A percentile compares a stretch with the other conserved stretches of the same genome.
Evolutionary conservation across 2,797 vertebrate genomes (phyloP).

Genomic region (Microhierax caerulescens): DNA sequence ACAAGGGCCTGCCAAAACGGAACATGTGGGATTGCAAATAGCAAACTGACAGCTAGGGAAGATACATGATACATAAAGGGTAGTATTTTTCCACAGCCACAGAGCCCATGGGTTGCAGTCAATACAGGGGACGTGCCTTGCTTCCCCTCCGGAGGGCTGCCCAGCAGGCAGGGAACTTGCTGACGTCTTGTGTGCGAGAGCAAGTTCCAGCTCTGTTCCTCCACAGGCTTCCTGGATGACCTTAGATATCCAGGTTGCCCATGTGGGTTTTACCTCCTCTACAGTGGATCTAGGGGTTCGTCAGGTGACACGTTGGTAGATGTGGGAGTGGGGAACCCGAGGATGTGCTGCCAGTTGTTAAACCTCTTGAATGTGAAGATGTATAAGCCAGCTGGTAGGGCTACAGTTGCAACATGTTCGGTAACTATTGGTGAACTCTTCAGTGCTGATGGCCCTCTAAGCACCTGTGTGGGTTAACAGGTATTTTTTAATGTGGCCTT

Average conservation of each 20-base stretch:
- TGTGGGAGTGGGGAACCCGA: background rate
- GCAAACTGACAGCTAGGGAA: background rate
- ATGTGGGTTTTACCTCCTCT: background rate
- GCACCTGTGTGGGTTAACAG: background rate
- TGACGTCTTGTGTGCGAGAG: background rate
- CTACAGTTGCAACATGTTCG: accelerated
- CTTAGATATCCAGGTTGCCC: background rate
- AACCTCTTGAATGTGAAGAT: background rate
- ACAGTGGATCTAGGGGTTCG: accelerated
- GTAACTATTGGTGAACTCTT: background rate
- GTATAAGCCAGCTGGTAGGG: background rate
- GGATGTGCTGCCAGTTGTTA: background rate
- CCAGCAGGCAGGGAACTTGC: background rate
- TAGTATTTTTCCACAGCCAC: background rate
- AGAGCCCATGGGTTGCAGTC: background rate
- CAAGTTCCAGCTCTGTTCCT: background rate
- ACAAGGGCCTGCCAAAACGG: background rate
- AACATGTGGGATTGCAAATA: background rate
- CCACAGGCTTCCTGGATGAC: background rate
- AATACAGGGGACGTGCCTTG: background rate
- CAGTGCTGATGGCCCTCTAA: background rate
- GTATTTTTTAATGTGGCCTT: background rate
- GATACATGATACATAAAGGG: background rate
- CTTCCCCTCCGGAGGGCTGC: accelerated
- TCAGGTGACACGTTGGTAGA: background rate